Base-by-base conservation (phyloP, 2,888 invertebrate species). In the Agrypnus murinus region DNA sequence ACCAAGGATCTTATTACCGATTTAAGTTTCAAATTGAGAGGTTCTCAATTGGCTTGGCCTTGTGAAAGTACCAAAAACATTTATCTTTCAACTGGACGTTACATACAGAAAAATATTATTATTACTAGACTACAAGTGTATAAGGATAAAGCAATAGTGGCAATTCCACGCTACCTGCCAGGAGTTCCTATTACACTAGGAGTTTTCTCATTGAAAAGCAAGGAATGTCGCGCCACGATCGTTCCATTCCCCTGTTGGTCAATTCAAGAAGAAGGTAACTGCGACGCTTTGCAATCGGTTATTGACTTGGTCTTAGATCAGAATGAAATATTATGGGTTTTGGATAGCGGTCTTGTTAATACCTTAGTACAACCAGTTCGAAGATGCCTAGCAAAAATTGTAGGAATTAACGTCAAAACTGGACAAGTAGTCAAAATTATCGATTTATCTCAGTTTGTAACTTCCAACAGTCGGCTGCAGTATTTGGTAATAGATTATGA, bases 191-290 rank as follows among this genome's bases (percentile, higher is more conserved):
- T 88, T 60, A 91, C 91, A 1, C 80, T 91, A 45, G 91, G 88
- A 15, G 87, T 84, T 74, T 85, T 90, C 38, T 85, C 86, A n/a
- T 81, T 90, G 73, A 88, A 86, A 75, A 83, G 83, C 65, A 87
- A 86, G 62, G 85, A 86, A 36, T 88, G 88, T 73, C 81, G 87
- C 59, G 85, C 89, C 1, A 84, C 84, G 77, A 87, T 89, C 76
- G 86, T 86, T 75, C 91, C 92, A 14, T 91, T 89, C 87, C 92
- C 91, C 65, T 90, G 88, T 83, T 92, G 92, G 90, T 87, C 88
- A 69, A 87, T 90, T 79, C 92, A 93, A 84, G 92, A 92, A 84
- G 91, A 91, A 86, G 90, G 89, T 45, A 89, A 89, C 83, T 91
- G 91, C 80, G 88, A 88, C 78, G 92, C 91, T 74, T 86, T 90